phyloP scores from a whole-genome alignment of 2,888 invertebrate species.

The Rhopalosiphum nymphaeae region DNA sequence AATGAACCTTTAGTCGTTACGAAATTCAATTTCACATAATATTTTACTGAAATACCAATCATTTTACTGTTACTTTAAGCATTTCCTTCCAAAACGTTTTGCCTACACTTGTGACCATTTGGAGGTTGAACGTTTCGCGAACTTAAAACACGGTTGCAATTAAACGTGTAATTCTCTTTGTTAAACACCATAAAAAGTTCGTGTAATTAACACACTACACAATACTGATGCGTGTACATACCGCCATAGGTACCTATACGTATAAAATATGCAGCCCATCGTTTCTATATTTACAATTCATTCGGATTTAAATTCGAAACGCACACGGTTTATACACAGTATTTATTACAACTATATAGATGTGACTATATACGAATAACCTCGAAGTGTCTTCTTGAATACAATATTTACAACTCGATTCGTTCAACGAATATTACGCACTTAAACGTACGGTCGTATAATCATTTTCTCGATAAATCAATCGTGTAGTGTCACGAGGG shows the following conservation, averaged over 20 bases:
- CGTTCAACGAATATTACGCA: background rate
- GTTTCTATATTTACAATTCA: conserved; percentile 17
- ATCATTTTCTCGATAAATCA: background rate
- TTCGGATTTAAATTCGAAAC: conserved; percentile 15
- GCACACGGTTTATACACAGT: background rate
- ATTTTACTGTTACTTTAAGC: background rate
- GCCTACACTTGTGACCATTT: background rate
- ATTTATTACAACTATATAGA: background rate
- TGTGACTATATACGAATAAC: background rate
- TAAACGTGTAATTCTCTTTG: background rate
- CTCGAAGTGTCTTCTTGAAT: conserved; percentile 27
- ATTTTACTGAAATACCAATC: background rate
- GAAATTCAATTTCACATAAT: background rate
- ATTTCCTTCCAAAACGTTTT: background rate
- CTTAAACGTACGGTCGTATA: background rate
- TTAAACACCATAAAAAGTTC: background rate
- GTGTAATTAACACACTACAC: background rate
- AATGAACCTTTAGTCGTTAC: background rate
- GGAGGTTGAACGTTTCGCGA: background rate
- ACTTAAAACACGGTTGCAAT: background rate
- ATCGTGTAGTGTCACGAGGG: background rate
- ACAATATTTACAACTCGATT: conserved; percentile 6
- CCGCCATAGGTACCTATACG: background rate
- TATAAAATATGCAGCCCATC: background rate
- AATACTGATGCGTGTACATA: background rate